Evolutionary conservation across 1,140 invertebrate genomes (phyloP).

Genomic region (Andricus grossulariae): DNA sequence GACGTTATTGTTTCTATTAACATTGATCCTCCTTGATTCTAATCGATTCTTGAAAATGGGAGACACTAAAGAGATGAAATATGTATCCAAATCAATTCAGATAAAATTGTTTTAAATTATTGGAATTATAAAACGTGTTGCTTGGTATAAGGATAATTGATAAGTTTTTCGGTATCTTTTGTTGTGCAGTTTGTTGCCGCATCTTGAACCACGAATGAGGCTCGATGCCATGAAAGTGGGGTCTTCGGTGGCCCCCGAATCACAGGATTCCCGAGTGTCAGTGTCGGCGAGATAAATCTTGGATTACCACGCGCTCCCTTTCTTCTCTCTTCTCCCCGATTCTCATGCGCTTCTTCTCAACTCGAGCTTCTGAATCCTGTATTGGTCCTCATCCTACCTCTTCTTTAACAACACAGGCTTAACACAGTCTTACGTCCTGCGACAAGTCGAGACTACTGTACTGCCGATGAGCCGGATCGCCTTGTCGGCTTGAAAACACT

Average conservation of each 20-base stretch:
- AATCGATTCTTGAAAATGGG: no score
- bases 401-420: conserved; percentile 62
- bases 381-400: conserved; percentile 35
- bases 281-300: conserved; percentile 71
- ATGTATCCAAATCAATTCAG: no score
- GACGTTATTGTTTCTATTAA: no score
- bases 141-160: neutral
- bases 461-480: conserved; percentile 42
- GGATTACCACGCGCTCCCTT: conserved; percentile 68
- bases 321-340: conserved; percentile 44
- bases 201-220: conserved; percentile 32
- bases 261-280: conserved; percentile 54
- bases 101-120: no score
- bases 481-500: conserved; percentile 28
- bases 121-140: no score
- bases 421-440: conserved; percentile 66
- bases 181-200: neutral
- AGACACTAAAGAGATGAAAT: no score
- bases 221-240: conserved; percentile 38
- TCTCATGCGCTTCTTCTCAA: conserved; percentile 37
- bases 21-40: no score
- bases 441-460: conserved; percentile 62
- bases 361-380: conserved; percentile 46
- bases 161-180: conserved; percentile 22
- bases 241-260: conserved; percentile 51